Percentiles rank a stretch among this genome's conserved stretches.
These are phyloP conservation scores for Notamacropus eugenii DNA, from an alignment of 2,797 vertebrate species.

Conservation along the genomic window DNA sequence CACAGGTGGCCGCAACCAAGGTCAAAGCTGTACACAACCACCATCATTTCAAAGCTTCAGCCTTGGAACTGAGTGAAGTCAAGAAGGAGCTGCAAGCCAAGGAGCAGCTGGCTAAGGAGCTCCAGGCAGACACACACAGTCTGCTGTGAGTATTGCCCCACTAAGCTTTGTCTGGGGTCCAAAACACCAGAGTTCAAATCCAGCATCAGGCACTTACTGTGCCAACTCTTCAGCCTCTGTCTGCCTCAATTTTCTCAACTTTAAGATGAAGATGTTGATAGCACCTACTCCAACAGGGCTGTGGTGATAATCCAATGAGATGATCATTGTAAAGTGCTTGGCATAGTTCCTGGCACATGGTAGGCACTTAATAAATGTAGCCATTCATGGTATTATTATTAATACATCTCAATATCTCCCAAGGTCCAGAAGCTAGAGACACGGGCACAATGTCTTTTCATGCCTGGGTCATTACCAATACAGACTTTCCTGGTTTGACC, in stretches of 20 bases:
- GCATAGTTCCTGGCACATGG: no score
- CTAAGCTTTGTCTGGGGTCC: no score
- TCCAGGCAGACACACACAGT: constrained; percentile 91
- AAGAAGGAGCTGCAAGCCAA: constrained; percentile 96
- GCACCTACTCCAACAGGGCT: not conserved
- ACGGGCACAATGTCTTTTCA: not conserved
- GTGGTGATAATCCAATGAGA: not conserved
- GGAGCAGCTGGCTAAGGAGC: constrained; percentile 90
- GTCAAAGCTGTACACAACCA: constrained; percentile 93
- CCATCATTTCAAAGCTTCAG: constrained; percentile 94
- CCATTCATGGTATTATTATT: not conserved
- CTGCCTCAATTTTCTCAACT: not conserved
- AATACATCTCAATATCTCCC: not conserved
- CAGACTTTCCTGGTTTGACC: not conserved
- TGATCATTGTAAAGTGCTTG: no score
- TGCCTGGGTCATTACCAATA: not conserved
- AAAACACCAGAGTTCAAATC: not conserved
- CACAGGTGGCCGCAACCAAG: constrained; percentile 93
- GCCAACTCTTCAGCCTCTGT: not conserved
- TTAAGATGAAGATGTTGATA: not conserved
- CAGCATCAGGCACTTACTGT: not conserved
- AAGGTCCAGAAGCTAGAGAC: not conserved
- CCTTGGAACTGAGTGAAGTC: constrained; percentile 95
- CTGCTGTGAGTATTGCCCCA: constrained; percentile 88
- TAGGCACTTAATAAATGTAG: not conserved